phyloP scores from a whole-genome alignment of 2,888 invertebrate species.

The Marasmarcha lunaedactyla region DNA sequence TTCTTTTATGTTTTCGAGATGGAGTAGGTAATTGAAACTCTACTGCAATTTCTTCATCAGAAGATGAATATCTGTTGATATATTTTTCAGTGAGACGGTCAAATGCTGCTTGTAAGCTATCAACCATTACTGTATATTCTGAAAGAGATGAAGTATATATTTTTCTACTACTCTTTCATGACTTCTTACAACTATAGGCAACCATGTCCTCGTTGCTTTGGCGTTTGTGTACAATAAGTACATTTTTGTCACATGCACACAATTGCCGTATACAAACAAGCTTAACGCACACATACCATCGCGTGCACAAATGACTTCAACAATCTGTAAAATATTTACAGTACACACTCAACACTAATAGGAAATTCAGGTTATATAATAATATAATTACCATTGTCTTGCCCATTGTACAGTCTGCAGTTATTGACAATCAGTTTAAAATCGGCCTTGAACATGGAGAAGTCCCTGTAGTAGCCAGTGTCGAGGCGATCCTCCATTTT shows the following conservation, averaged over 20 bases:
- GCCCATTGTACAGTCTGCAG: slow-evolving; percentile 92
- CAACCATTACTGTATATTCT: slow-evolving; percentile 92
- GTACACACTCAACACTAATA: no score
- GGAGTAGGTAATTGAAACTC: slow-evolving; percentile 72
- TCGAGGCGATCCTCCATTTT: slow-evolving; percentile 91
- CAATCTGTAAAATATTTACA: no score
- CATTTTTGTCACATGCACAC: no score
- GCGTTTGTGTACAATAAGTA: no score
- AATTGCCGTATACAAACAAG: no score
- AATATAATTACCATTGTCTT: slow-evolving; percentile 91
- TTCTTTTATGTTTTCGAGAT: slow-evolving; percentile 53
- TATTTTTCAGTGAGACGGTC: slow-evolving; percentile 86
- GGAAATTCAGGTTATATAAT: no score
- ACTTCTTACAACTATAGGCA: no score
- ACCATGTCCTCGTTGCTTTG: no score
- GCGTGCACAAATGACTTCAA: no score
- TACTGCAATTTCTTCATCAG: slow-evolving; percentile 81
- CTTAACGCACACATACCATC: no score
- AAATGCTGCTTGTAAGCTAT: slow-evolving; percentile 84
- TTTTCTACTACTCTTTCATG: no score
- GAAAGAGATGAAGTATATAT: slow-evolving; percentile 19
- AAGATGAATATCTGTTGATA: slow-evolving; percentile 82
- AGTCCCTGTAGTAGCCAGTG: slow-evolving; percentile 81
- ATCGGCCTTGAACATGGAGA: slow-evolving; percentile 86
- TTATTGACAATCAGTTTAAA: slow-evolving; percentile 94